These are phyloP conservation scores for Campoplex capitator DNA, from an alignment of 2,888 invertebrate genomes.

Conservation along the genomic window DNA sequence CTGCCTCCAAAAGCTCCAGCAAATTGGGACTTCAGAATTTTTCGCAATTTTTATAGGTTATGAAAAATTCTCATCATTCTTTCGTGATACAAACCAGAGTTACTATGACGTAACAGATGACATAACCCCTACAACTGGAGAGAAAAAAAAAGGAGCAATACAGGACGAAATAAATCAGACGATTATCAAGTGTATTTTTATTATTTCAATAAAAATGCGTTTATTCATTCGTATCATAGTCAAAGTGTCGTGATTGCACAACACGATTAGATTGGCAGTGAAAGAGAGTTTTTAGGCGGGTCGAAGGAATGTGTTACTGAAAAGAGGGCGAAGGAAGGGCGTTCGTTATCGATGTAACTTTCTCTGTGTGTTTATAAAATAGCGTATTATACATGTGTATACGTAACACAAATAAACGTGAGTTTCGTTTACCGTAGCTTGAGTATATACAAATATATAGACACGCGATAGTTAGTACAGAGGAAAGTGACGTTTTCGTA, in stretches of 20 bases:
- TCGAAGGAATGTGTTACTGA: neutral
- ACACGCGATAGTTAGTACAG: neutral
- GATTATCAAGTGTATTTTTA: neutral
- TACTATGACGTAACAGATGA: neutral
- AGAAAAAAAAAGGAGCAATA: neutral
- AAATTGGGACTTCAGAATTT: neutral
- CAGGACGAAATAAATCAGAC: neutral
- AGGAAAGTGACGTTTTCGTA: slow-evolving; percentile 13
- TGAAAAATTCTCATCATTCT: neutral
- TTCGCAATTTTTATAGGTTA: neutral
- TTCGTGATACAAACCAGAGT: neutral
- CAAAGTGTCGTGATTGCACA: neutral
- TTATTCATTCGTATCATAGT: slow-evolving; percentile 26
- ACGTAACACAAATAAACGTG: neutral
- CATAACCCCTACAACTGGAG: neutral
- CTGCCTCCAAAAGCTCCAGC: too few relatives aligned
- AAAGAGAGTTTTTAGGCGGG: neutral
- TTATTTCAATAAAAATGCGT: slow-evolving; percentile 35
- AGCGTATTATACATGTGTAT: neutral
- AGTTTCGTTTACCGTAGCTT: neutral
- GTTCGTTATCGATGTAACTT: slow-evolving; percentile 36
- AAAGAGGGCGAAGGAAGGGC: slow-evolving; percentile 14
- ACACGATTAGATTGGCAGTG: slow-evolving; percentile 13
- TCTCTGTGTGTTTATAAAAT: neutral
- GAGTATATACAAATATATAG: slow-evolving; percentile 9